Percentiles rank a stretch among this genome's conserved stretches.
These are phyloP conservation scores for Brachycybe producta DNA, from an alignment of 2,888 invertebrate species.

Conservation along the genomic window DNA sequence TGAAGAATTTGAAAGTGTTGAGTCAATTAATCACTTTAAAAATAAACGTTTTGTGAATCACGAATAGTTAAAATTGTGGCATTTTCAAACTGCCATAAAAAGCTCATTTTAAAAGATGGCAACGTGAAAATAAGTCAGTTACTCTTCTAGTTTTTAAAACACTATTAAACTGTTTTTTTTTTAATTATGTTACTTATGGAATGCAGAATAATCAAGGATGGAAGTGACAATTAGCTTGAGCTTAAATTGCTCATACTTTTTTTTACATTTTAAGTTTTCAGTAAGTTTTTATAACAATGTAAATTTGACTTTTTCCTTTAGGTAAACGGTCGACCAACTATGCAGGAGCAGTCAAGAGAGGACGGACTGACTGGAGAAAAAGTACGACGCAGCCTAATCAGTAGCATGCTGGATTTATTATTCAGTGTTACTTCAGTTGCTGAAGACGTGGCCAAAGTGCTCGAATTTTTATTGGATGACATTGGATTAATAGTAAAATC, in stretches of 20 bases:
- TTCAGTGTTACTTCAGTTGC: conserved; percentile 25
- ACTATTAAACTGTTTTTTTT: no score
- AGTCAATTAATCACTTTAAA: no score
- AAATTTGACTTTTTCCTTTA: conserved; percentile 3
- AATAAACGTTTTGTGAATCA: no score
- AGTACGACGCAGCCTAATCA: conserved; percentile 25
- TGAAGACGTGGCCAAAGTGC: conserved; percentile 25
- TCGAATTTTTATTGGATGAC: conserved; percentile 20
- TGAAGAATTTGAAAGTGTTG: no score
- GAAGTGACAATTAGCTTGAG: not conserved
- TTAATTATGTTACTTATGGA: not conserved
- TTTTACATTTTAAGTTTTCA: not conserved
- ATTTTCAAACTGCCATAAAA: no score
- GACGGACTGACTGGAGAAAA: conserved; percentile 23
- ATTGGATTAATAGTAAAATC: conserved; percentile 23
- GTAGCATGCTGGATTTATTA: conserved; percentile 27
- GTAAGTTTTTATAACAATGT: conserved; percentile 1
- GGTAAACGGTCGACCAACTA: conserved; percentile 26
- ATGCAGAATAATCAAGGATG: not conserved
- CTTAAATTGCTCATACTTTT: not conserved
- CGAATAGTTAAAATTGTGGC: no score
- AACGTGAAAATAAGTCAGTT: no score
- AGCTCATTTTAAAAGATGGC: no score
- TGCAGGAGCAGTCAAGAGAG: conserved; percentile 25
- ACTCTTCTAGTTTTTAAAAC: no score